Conservation (phyloP, 2,113 vertebrate species). For the Sander vitreus region DNA sequence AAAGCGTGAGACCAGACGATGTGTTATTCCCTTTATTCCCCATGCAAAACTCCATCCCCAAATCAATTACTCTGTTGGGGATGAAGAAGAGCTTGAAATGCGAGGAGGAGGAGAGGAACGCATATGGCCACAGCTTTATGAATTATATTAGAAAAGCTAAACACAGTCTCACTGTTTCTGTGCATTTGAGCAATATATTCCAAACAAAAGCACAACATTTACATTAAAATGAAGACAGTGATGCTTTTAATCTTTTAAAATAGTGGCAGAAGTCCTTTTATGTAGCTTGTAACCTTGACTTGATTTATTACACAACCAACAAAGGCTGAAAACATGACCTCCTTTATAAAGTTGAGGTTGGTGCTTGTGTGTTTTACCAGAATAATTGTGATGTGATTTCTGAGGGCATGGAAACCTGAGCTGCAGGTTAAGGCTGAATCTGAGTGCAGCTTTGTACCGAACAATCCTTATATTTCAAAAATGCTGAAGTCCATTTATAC, state of each 20-base stretch:
- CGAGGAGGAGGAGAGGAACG: conserved; percentile 14
- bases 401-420: neutral
- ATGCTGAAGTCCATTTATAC: neutral
- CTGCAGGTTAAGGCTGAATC: conserved; percentile 6
- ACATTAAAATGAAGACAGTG: conserved; percentile 6
- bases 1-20: conserved; percentile 60
- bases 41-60: conserved; percentile 66
- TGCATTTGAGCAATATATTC: neutral
- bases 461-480: neutral
- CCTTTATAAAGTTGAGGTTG: neutral
- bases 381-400: conserved; percentile 23
- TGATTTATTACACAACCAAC: conserved; percentile 2
- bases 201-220: neutral
- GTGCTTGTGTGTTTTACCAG: neutral
- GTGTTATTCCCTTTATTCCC: conserved; percentile 67
- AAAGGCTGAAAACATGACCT: neutral
- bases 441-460: neutral
- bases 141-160: conserved; percentile 21
- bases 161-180: neutral
- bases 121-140: conserved; percentile 30
- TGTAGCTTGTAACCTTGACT: neutral
- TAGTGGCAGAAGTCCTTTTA: neutral
- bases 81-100: conserved; percentile 49
- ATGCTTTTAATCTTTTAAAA: conserved; percentile 3
- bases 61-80: conserved; percentile 72